Base-by-base conservation (phyloP, 2,113 vertebrate species). In the Barbus barbus region DNA sequence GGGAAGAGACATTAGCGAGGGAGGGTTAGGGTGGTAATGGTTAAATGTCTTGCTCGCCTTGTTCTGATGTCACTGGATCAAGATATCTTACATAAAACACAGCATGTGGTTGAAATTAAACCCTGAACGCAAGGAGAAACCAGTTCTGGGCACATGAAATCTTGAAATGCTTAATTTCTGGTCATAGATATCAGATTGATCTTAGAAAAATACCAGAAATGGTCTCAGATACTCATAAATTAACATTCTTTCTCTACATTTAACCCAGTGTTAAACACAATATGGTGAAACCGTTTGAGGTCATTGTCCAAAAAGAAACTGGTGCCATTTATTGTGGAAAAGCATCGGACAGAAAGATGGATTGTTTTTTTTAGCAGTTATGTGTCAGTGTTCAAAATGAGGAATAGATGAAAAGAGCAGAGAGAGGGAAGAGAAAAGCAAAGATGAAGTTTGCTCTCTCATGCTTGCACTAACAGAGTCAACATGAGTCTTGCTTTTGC, bases 311-410 rank as follows among this genome's bases (percentile, higher is more conserved):
- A n/a, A n/a, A n/a, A n/a, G n/a, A n/a, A n/a, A n/a, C n/a, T n/a
- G n/a, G n/a, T n/a, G n/a, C 36, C 20, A 8, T 94, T 94, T 91
- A 93, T 80, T 81, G 88, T n/a, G 67, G 76, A 1, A 48, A 80
- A 8, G 14, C 31, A 76, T 31, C 12, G 77, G 51, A 74, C 65
- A 78, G 28, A 41, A 38, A 71, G 38, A 73, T 67, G 18, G 14
- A 78, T 56, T 36, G n/a, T 13, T 38, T 44, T 38, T 44, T 44
- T 4, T 46, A 41, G 51, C 31, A 78, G 33, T n/a, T n/a, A n/a
- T n/a, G n/a, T 41, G 20, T 46, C 76, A 41, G 31, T 61, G 31
- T 61, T 78, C 3, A 72, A 60, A 87, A 87, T 81, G 71, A 61
- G 14, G 20, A 79, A 81, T 20, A 78, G 61, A 81, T 16, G 73